Evolutionary conservation across 2,797 vertebrate species (phyloP).

Genomic region (Eospalax fontanierii): DNA sequence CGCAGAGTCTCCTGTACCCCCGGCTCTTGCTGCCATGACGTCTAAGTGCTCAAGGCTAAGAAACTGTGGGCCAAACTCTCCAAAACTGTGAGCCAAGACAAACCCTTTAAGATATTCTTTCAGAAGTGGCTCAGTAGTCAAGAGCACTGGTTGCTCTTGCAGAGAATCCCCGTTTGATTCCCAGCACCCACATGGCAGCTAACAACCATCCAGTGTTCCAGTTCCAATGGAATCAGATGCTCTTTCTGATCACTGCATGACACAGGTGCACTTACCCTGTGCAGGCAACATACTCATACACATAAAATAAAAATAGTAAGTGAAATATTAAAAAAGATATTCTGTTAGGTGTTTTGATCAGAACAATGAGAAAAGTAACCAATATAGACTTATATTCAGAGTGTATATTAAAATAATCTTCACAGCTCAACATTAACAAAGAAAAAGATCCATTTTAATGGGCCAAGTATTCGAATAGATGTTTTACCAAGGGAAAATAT

Average conservation of each 20-base stretch:
- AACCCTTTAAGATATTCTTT: not conserved
- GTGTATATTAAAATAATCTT: not conserved
- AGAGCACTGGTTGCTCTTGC: no score
- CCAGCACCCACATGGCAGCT: no score
- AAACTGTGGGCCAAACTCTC: not conserved
- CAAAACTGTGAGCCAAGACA: not conserved
- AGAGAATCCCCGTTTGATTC: no score
- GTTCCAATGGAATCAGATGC: no score
- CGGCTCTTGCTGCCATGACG: not conserved
- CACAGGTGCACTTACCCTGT: no score
- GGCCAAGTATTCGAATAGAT: not conserved
- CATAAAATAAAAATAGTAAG: no score
- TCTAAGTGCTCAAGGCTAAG: not conserved
- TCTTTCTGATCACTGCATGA: no score
- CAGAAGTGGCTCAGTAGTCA: no score
- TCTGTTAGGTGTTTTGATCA: not conserved
- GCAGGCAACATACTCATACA: no score
- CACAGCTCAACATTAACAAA: not conserved
- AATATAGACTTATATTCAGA: not conserved
- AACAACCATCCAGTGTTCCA: no score
- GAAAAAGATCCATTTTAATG: not conserved
- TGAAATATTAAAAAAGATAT: not conserved
- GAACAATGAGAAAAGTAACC: not conserved
- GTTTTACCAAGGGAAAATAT: slow-evolving; percentile 38
- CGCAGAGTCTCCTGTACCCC: not conserved